A percentile compares a stretch with the other conserved stretches of the same genome.
phyloP scores from a whole-genome alignment of 1,140 invertebrate species.

The Drosophila nebulosa region DNA sequence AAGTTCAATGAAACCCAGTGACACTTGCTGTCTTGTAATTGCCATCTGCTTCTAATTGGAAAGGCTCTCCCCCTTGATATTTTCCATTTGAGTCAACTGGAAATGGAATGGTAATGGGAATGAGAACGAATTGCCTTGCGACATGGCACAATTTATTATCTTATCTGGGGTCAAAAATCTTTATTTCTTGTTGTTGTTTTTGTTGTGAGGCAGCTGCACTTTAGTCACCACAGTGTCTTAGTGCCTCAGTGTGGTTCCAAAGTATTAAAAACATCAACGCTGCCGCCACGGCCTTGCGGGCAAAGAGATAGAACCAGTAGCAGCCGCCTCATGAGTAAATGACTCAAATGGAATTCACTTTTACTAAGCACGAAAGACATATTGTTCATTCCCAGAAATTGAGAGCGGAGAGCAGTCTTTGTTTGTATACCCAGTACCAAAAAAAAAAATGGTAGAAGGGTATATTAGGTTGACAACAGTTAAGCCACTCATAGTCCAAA shows the following conservation, averaged over 20 bases:
- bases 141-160: constrained; percentile 23
- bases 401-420: background rate
- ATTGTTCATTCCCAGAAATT: background rate
- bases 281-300: constrained; percentile 45
- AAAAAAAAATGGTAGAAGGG: background rate
- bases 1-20: constrained; percentile 70
- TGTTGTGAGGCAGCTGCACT: background rate
- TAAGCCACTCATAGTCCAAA: too few relatives aligned
- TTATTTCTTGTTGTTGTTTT: background rate
- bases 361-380: constrained; percentile 26
- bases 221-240: background rate
- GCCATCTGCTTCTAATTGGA: constrained; percentile 33
- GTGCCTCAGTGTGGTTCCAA: background rate
- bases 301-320: background rate
- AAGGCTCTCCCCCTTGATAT: background rate
- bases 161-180: constrained; percentile 22
- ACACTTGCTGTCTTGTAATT: constrained; percentile 50
- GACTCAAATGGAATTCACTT: constrained; percentile 68
- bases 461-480: background rate
- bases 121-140: background rate
- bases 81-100: constrained; percentile 14
- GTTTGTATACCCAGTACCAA: background rate
- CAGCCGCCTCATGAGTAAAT: constrained; percentile 19
- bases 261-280: constrained; percentile 13
- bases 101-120: background rate